Evolutionary conservation across 2,888 invertebrate genomes (phyloP).

Genomic region (Rhingia rostrata): DNA sequence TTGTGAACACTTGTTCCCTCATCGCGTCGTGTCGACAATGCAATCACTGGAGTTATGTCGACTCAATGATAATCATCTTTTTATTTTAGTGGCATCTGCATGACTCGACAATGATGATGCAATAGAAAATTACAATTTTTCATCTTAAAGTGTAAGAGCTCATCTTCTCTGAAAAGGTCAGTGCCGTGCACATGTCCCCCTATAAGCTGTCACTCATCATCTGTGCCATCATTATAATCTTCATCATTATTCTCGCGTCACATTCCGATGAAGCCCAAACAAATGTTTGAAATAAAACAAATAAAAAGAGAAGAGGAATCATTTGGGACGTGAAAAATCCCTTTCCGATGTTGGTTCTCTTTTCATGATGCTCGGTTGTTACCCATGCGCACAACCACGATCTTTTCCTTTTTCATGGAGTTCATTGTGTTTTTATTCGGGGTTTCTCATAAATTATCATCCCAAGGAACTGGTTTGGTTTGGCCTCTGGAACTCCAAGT

Average conservation of each 20-base stretch:
- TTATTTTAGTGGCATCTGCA: background rate
- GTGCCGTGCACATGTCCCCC: background rate
- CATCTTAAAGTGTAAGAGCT: background rate
- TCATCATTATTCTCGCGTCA: background rate
- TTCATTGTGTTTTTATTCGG: background rate
- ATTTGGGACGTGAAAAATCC: background rate
- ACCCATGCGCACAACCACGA: background rate
- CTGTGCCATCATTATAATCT: background rate
- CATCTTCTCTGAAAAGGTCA: slow-evolving; percentile 1
- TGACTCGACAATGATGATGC: slow-evolving; percentile 4
- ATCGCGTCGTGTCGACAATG: slow-evolving; percentile 3
- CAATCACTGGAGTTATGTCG: background rate
- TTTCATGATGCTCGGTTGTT: background rate
- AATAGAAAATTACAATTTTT: slow-evolving; percentile 9
- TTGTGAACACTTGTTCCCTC: slow-evolving; percentile 12
- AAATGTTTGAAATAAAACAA: background rate
- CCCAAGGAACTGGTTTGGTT: slow-evolving; percentile 12
- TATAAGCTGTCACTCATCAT: slow-evolving; percentile 4
- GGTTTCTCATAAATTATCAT: background rate
- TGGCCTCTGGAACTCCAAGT: background rate
- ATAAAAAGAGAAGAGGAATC: background rate
- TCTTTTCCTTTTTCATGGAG: slow-evolving; percentile 4
- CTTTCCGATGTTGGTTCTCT: background rate
- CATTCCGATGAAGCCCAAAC: slow-evolving; percentile 5
- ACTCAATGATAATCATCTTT: background rate